These are phyloP conservation scores for Ptychodera flava DNA, from an alignment of 35 echinoderm and acorn worm genomes.

Conservation along the genomic window DNA sequence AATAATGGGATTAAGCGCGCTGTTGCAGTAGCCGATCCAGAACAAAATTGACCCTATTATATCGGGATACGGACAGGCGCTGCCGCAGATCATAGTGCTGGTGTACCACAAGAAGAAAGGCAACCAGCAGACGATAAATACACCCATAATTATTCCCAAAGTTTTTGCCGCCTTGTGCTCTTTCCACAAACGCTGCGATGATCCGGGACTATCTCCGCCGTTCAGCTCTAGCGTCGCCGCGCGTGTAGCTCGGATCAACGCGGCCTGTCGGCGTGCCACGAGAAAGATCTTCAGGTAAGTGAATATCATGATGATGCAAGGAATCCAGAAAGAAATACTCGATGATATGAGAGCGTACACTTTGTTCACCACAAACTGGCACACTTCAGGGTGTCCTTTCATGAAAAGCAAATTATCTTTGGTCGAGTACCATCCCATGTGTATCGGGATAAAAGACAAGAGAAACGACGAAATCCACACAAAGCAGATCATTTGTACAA, in stretches of 20 bases:
- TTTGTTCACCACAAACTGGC: constrained; percentile 61
- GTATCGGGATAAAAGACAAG: not conserved
- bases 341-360: constrained; percentile 79
- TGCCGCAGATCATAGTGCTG: not conserved
- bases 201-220: not conserved
- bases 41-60: not conserved
- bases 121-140: not conserved
- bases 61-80: not conserved
- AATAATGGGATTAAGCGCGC: not conserved
- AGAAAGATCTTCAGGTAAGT: constrained; percentile 65
- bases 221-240: not conserved
- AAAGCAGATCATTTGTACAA: not conserved
- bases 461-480: not conserved
- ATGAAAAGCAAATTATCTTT: constrained; percentile 1
- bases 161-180: not conserved
- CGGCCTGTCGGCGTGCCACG: constrained; percentile 29
- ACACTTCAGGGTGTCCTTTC: constrained; percentile 22
- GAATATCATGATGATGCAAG: constrained; percentile 80
- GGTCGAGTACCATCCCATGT: constrained; percentile 15
- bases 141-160: not conserved
- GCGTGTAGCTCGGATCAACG: constrained; percentile 10
- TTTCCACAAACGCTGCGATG: not conserved
- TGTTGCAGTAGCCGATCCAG: not conserved
- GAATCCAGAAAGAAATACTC: constrained; percentile 80
- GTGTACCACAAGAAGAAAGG: not conserved